Percentiles rank a stretch among this genome's conserved stretches.
Evolutionary conservation across 1,140 invertebrate species (phyloP).

Genomic region (Pachypeltis micranthus): DNA sequence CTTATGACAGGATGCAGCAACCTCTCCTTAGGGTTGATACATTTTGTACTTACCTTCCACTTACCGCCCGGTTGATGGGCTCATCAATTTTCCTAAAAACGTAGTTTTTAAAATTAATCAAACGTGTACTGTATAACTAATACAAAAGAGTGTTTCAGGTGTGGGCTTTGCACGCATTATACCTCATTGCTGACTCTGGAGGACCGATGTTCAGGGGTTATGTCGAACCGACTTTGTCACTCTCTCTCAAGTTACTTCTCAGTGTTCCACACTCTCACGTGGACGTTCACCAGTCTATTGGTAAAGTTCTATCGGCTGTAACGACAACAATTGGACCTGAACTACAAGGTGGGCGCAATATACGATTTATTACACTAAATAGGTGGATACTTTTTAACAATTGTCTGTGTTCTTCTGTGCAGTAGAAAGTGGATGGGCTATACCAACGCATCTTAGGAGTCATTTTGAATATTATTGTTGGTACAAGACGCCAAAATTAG

Average conservation of each 20-base stretch:
- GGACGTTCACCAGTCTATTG: slow-evolving; percentile 90
- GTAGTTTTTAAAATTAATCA: no score
- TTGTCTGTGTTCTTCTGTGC: no score
- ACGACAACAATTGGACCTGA: slow-evolving; percentile 98
- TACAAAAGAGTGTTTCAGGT: no score
- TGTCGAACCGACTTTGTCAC: slow-evolving; percentile 83
- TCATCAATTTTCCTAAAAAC: no score
- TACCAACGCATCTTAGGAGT: not conserved
- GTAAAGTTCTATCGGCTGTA: slow-evolving; percentile 81
- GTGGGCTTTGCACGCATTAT: slow-evolving; percentile 91
- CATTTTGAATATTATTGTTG: not conserved
- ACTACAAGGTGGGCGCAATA: slow-evolving; percentile 56
- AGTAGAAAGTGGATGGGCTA: no score
- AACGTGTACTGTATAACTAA: no score
- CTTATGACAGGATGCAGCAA: no score
- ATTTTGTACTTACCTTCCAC: no score
- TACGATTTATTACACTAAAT: not conserved
- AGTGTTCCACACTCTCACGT: slow-evolving; percentile 77
- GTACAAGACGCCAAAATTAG: no score
- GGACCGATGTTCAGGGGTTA: slow-evolving; percentile 97
- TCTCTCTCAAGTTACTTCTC: slow-evolving; percentile 79
- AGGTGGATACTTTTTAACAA: not conserved
- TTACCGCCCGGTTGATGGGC: no score
- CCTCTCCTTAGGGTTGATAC: no score
- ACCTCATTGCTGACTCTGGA: slow-evolving; percentile 91